Conservation (phyloP, 2,797 vertebrate species). For the Acridotheres tristis region DNA sequence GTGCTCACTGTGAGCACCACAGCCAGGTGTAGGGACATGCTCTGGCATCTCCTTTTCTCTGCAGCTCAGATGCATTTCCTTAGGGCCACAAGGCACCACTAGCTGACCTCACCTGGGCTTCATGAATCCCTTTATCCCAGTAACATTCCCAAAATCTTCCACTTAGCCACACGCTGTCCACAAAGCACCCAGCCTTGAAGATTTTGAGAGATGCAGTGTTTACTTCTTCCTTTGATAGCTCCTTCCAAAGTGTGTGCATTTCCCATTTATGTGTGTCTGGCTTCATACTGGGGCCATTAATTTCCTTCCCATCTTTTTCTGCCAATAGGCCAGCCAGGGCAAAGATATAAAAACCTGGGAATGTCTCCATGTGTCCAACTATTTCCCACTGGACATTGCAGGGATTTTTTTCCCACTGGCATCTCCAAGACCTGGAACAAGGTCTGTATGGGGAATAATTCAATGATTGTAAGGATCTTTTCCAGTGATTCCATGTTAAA, state of each 20-base stretch:
- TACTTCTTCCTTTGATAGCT: not conserved
- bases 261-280: not conserved
- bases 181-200: not conserved
- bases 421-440: not conserved
- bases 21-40: not conserved
- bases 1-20: not conserved
- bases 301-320: not conserved
- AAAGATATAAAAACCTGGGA: not conserved
- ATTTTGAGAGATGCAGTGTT: not conserved
- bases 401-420: not conserved
- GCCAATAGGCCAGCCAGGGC: not conserved
- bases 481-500: not conserved
- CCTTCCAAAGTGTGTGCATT: not conserved
- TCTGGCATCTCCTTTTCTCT: not conserved
- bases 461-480: not conserved
- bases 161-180: fast-evolving
- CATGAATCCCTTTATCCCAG: not conserved
- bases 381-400: not conserved
- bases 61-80: not conserved
- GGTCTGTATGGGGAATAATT: not conserved
- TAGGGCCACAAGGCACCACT: not conserved
- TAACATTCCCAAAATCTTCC: not conserved
- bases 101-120: not conserved
- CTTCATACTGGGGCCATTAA: not conserved
- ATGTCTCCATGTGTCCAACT: not conserved